Evolutionary conservation across 2,888 invertebrate genomes (phyloP).

Genomic region (Escarpia spicata): DNA sequence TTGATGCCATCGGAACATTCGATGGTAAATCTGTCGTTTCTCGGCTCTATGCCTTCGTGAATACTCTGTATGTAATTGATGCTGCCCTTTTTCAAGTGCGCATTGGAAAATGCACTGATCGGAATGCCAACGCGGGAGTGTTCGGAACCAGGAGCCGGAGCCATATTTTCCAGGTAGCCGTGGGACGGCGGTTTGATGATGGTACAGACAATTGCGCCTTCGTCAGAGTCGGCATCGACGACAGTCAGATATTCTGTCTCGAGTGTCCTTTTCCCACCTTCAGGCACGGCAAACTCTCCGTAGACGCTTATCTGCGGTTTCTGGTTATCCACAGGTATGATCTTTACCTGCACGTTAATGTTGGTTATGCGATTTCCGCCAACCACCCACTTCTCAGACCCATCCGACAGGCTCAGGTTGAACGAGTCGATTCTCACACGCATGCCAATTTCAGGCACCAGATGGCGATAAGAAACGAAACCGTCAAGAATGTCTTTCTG

Average conservation of each 20-base stretch:
- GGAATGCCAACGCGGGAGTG: slow-evolving; percentile 56
- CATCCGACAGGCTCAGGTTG: slow-evolving; percentile 54
- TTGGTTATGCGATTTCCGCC: slow-evolving; percentile 53
- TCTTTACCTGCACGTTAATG: slow-evolving; percentile 52
- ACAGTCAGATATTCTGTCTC: slow-evolving; percentile 53
- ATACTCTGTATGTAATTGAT: slow-evolving; percentile 65
- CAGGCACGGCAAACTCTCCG: slow-evolving; percentile 51
- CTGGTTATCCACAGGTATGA: slow-evolving; percentile 60
- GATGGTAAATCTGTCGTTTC: slow-evolving; percentile 56
- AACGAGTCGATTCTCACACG: slow-evolving; percentile 53
- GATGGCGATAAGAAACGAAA: slow-evolving; percentile 57
- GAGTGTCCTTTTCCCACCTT: slow-evolving; percentile 57
- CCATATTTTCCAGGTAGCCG: slow-evolving; percentile 63
- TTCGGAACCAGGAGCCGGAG: slow-evolving; percentile 61
- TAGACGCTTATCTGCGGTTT: slow-evolving; percentile 54
- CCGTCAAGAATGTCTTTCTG: slow-evolving; percentile 54
- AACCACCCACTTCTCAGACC: slow-evolving; percentile 50
- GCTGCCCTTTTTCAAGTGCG: slow-evolving; percentile 53
- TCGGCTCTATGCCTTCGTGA: slow-evolving; percentile 63
- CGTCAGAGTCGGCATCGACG: slow-evolving; percentile 59
- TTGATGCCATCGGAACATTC: slow-evolving; percentile 63
- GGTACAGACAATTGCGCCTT: slow-evolving; percentile 57
- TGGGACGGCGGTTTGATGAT: slow-evolving; percentile 56
- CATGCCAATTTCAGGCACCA: slow-evolving; percentile 59
- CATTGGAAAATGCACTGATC: slow-evolving; percentile 58